Evolutionary conservation across 2,797 vertebrate species (phyloP).

Genomic region (Poecilia picta): DNA sequence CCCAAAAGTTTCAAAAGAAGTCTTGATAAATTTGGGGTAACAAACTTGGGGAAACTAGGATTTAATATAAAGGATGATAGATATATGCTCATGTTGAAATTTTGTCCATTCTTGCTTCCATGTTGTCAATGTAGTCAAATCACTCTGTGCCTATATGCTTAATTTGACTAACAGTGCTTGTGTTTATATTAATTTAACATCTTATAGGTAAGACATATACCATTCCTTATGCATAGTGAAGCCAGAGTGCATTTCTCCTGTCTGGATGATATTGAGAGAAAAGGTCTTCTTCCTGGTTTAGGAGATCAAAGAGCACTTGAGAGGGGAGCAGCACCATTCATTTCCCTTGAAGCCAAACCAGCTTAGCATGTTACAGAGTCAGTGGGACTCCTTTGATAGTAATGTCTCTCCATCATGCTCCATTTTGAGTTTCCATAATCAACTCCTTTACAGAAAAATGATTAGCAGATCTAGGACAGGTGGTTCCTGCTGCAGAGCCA

Average conservation of each 20-base stretch:
- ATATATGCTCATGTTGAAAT: not conserved
- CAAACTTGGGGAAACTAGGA: not conserved
- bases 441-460: not conserved
- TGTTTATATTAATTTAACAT: not conserved
- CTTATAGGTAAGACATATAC: not conserved
- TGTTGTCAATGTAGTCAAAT: not conserved
- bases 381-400: not conserved
- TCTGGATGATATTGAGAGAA: not conserved
- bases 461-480: not conserved
- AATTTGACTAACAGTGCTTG: not conserved
- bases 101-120: not conserved
- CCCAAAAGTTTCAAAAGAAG: no score
- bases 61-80: not conserved
- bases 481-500: not conserved
- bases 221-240: not conserved
- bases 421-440: not conserved
- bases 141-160: not conserved
- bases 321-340: not conserved
- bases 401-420: not conserved
- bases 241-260: not conserved
- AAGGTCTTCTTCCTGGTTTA: not conserved
- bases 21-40: not conserved
- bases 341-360: not conserved
- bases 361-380: not conserved
- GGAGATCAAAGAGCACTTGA: not conserved